Base-by-base conservation (phyloP, 2,888 invertebrate genomes). In the Aleiodes alternator region DNA sequence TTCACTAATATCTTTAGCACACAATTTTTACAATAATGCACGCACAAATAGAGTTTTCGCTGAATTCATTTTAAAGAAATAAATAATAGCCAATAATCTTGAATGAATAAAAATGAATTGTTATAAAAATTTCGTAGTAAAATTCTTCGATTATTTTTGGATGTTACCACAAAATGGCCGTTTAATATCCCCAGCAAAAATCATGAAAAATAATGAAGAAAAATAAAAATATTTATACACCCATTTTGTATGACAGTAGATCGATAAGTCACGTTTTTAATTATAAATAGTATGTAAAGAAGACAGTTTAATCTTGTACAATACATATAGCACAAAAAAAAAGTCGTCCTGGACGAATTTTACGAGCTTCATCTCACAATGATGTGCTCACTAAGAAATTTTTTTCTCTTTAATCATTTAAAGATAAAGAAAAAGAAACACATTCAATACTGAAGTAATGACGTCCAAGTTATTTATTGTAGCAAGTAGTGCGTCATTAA, bases 191-290 rank as follows among this genome's bases (percentile, higher is more conserved):
- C 64, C 61, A 16, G 14, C 12, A 55, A 16, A 55, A 7, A 55
- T 7, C 11, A 16, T 23, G 4, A 56, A 38, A 16, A 43, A n/a
- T 8, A 16, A 16, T 57, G 57, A 61, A 23, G 23, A 16, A 56
- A 23, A 56, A 34, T 6, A 4, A 34, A 56, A 73, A 73, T 69
- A 73, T 73, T 73, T 73, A 73, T 73, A 73, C 73, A 73, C 69
- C 64, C 53, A 57, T 75, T 75, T 75, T 75, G 55, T 75, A 75
- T 64, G 69, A 70, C 64, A 43, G 7, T 64, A 75, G 70, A 75
- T 71, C 8, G 64, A 61, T 66, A 53, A 72, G 66, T 74, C 74
- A 74, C 69, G 59, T 74, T 43, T 43, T 59, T 66, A 43, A 59
- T 12, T 70, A 75, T 70, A 70, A 71, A 74, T 61, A 69, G 48